Evolutionary conservation across 2,888 invertebrate genomes (phyloP), one percentile per base, ranked within the genome.

Genomic region (Andricus curvator): DNA sequence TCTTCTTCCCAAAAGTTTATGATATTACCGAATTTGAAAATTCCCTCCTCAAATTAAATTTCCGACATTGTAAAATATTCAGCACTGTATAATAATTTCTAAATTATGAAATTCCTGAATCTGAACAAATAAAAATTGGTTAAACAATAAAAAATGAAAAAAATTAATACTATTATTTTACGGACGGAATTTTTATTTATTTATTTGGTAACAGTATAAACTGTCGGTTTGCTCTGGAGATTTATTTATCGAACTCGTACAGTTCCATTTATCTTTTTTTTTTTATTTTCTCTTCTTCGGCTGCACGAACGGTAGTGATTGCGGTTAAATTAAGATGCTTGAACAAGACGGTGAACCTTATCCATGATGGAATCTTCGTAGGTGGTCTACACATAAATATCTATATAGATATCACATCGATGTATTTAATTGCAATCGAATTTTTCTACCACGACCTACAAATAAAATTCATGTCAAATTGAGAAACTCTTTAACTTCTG

Each of bases 341-440:
- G 78, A 81, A 79, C 76, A 79, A 79, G 77, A 80, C 80, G 79
- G 79, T 56, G 66, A 79, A 79, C 70, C 82, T 80, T 84, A 85
- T 85, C 85, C 80, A 80, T 82, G 85, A 85, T 83, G 83, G 81
- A 85, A 83, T 85, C 85, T 85, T 81, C 78, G 78, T 83, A 80
- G 82, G 81, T 82, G 81, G 82, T 85, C 81, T 84, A 78, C 79
- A 81, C 81, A 82, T 80, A 81, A 84, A 82, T 81, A 84, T 82
- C 81, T 81, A 80, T 83, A 80, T 65, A 83, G 83, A 83, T 83
- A 84, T 83, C 82, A 48, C 29, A 51, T 33, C 56, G 44, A 76
- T 83, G 82, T 82, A 82, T 80, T 83, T 83, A 84, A 84, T 84
- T 84, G 82, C 82, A 74, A 82, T 82, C 76, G 78, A 80, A 76